Evolutionary conservation across 2,888 invertebrate species (phyloP), one percentile per base, ranked within the genome.

Genomic region (Cephus runcator): DNA sequence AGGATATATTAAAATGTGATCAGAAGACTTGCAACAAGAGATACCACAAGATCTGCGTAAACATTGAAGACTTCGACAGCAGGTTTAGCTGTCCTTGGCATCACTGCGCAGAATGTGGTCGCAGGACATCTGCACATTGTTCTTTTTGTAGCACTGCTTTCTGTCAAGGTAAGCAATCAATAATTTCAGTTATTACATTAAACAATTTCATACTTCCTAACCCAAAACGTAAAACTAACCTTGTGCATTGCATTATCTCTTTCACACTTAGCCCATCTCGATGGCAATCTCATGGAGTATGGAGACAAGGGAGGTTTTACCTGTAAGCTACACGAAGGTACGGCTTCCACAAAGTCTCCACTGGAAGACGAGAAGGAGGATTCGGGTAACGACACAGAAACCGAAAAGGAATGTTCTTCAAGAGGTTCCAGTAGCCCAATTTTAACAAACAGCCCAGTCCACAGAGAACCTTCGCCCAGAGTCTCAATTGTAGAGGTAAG

Each of bases 401-500:
- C 84, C 4, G 88, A 87, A 69, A 85, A 87, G 84, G 87, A 87
- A 71, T 83, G 83, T 36, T 87, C 87, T 68, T 87, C 88, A 69
- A 84, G 85, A n/a, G 85, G 82, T 74, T 89, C 88, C 71, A 85
- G 83, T 79, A 87, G 88, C 80, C 86, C 88, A 35, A 79, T 84
- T 30, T 76, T 77, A 75, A 79, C 85, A 76, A 88, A 87, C 77
- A 81, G 83, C 77, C 77, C 84, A 56, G 76, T 84, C 69, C 83
- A 85, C n/a, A 84, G 85, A 78, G 89, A 89, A 81, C 83, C 88
- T 30, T 89, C 88, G 69, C 86, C 90, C 40, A 85, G 88, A 82
- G 89, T 88, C 79, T 85, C 89, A 79, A 90, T 91, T 77, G 87
- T 90, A 81, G 90, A 91, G 90, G 90, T 91, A 89, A 89, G 88